Percentiles rank a stretch among this genome's conserved stretches.
Conservation (phyloP, 2,797 vertebrate genomes). For the Mallotus villosus region DNA sequence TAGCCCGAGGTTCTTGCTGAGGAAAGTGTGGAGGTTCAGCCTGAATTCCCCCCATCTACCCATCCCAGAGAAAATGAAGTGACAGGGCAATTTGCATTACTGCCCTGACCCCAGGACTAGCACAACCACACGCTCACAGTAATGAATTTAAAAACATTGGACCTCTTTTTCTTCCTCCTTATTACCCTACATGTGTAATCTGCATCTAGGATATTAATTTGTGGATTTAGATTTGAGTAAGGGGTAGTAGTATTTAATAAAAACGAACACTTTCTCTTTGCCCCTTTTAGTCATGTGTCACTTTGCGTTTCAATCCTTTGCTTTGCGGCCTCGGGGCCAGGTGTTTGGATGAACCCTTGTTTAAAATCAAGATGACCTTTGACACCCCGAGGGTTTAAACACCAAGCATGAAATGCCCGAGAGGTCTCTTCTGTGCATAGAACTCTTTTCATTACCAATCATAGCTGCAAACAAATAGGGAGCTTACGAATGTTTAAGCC, state of each 20-base stretch:
- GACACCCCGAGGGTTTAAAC: slow-evolving; percentile 46
- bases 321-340: slow-evolving; percentile 62
- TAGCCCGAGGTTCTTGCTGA: slow-evolving; percentile 57
- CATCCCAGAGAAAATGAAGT: slow-evolving; percentile 61
- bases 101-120: slow-evolving; percentile 40
- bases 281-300: slow-evolving; percentile 65
- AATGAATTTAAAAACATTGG: slow-evolving; percentile 14
- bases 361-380: slow-evolving; percentile 66
- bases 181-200: slow-evolving; percentile 8
- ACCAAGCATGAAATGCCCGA: slow-evolving; percentile 34
- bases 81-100: slow-evolving; percentile 70
- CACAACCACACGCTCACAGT: slow-evolving; percentile 8
- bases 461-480: background rate
- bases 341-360: slow-evolving; percentile 69
- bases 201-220: slow-evolving; percentile 1
- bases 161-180: background rate
- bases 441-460: background rate
- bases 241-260: slow-evolving; percentile 15
- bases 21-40: slow-evolving; percentile 41
- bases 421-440: slow-evolving; percentile 11
- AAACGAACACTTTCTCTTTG: slow-evolving; percentile 41
- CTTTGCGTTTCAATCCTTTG: slow-evolving; percentile 54
- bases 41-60: slow-evolving; percentile 42
- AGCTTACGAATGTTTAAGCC: slow-evolving; percentile 14
- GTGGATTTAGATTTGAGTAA: slow-evolving; percentile 1